A percentile compares a stretch with the other conserved stretches of the same genome.
phyloP scores from a whole-genome alignment of 1,140 invertebrate genomes.

The Listronotus bonariensis region DNA sequence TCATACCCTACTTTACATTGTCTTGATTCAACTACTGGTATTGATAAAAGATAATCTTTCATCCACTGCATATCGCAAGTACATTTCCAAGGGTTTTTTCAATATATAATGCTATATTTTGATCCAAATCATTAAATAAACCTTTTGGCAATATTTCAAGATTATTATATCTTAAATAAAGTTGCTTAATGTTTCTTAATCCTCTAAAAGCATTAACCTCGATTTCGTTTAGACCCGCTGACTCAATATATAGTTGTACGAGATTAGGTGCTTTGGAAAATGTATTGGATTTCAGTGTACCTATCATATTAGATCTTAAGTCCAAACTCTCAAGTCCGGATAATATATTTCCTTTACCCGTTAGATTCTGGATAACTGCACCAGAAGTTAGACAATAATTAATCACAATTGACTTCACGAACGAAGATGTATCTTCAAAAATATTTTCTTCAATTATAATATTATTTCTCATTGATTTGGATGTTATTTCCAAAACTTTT shows the following conservation, averaged over 20 bases:
- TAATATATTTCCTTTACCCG: background rate
- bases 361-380: background rate
- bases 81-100: slow-evolving; percentile 29
- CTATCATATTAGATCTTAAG: slow-evolving; percentile 4
- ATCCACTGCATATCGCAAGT: slow-evolving; percentile 34
- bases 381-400: slow-evolving; percentile 3
- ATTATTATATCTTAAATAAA: background rate
- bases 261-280: slow-evolving; percentile 14
- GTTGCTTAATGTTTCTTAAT: background rate
- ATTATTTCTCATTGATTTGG: background rate
- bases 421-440: background rate
- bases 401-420: background rate
- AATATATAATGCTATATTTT: background rate
- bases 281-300: background rate
- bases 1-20: slow-evolving; percentile 1
- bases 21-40: background rate
- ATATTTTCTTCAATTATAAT: slow-evolving; percentile 7
- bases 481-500: background rate
- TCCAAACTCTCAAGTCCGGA: background rate
- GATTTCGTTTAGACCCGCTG: background rate
- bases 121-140: slow-evolving; percentile 10
- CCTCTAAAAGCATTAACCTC: background rate
- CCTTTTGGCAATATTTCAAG: slow-evolving; percentile 4
- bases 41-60: slow-evolving; percentile 11
- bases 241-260: background rate